These are phyloP conservation scores for Psilanteris sp. DNA, from an alignment of 1,140 invertebrate species.

Conservation along the genomic window DNA sequence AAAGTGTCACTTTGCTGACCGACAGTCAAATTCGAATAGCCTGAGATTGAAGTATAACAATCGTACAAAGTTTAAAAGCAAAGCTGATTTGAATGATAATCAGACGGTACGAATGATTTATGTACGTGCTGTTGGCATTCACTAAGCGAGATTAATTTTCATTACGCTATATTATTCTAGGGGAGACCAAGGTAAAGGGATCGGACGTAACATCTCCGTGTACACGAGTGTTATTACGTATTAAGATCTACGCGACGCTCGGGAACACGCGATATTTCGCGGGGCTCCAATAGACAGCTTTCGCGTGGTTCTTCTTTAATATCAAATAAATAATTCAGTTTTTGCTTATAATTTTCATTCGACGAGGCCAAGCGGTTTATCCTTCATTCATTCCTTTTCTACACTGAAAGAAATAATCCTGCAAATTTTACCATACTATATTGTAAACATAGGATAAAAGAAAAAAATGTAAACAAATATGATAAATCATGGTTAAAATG, in stretches of 20 bases:
- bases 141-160: slow-evolving; percentile 74
- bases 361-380: too few relatives aligned
- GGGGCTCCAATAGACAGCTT: slow-evolving; percentile 3
- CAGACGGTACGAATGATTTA: slow-evolving; percentile 74
- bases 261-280: slow-evolving; percentile 39
- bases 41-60: slow-evolving; percentile 11
- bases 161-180: slow-evolving; percentile 61
- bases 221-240: slow-evolving; percentile 44
- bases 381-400: too few relatives aligned
- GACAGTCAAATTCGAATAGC: slow-evolving; percentile 18
- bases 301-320: too few relatives aligned
- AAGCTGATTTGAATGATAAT: slow-evolving; percentile 75
- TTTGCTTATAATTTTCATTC: too few relatives aligned
- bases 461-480: too few relatives aligned
- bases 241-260: slow-evolving; percentile 52
- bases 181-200: slow-evolving; percentile 48
- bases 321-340: too few relatives aligned
- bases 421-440: too few relatives aligned
- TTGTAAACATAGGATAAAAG: too few relatives aligned
- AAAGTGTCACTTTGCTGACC: slow-evolving; percentile 7
- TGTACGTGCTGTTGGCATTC: slow-evolving; percentile 64
- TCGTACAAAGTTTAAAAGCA: slow-evolving; percentile 22
- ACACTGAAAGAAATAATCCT: too few relatives aligned
- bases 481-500: too few relatives aligned
- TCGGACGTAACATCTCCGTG: slow-evolving; percentile 37